These are phyloP conservation scores for Boulengeromyrus knoepffleri DNA, from an alignment of 2,113 vertebrate species.

Conservation along the genomic window DNA sequence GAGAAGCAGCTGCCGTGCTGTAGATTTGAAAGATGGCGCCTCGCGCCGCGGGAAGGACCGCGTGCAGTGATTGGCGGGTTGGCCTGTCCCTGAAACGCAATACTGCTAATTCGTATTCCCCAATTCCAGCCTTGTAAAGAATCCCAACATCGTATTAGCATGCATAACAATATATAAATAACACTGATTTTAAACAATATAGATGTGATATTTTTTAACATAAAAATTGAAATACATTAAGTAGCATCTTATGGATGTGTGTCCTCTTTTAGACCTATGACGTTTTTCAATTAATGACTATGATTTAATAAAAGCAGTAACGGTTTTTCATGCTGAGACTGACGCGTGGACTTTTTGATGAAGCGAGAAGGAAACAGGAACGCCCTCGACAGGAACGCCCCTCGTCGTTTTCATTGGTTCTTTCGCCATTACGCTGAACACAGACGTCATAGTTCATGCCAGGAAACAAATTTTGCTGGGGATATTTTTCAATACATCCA, in stretches of 20 bases:
- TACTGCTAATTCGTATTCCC: background rate
- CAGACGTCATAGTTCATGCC: too few relatives aligned
- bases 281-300: background rate
- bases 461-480: too few relatives aligned
- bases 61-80: slow-evolving; percentile 3
- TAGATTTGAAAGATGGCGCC: slow-evolving; percentile 22
- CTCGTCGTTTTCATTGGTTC: too few relatives aligned
- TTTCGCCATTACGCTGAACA: too few relatives aligned
- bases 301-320: background rate
- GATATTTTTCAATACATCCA: too few relatives aligned
- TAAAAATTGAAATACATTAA: background rate
- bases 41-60: slow-evolving; percentile 8
- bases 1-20: background rate
- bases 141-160: background rate
- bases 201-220: background rate
- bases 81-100: background rate
- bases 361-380: background rate
- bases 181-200: background rate
- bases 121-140: background rate
- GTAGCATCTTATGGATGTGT: background rate
- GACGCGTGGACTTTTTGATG: background rate
- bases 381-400: too few relatives aligned
- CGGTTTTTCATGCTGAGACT: background rate
- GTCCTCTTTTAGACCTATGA: background rate
- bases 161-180: background rate